Evolutionary conservation across 2,797 vertebrate species (phyloP).

Genomic region (Ispidina picta): DNA sequence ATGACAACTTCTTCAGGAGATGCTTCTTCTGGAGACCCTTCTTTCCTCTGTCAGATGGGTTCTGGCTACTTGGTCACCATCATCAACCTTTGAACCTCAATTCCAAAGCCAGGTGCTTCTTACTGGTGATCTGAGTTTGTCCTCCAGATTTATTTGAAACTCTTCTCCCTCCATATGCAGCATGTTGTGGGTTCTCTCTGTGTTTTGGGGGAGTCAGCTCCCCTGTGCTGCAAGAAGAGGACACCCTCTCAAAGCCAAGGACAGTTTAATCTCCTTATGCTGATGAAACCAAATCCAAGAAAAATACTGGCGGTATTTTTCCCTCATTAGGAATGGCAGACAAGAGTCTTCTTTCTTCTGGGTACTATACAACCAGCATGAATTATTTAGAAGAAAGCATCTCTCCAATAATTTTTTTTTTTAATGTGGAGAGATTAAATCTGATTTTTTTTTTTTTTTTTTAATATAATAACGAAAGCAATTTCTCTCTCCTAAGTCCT

Average conservation of each 20-base stretch:
- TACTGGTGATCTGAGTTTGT: background rate
- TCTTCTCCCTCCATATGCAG: background rate
- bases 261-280: background rate
- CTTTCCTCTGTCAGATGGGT: background rate
- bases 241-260: background rate
- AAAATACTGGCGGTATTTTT: background rate
- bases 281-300: background rate
- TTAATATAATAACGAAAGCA: conserved; percentile 34
- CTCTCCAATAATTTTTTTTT: background rate
- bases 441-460: background rate
- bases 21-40: background rate
- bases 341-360: background rate
- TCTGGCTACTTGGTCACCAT: background rate
- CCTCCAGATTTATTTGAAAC: background rate
- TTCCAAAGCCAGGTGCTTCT: background rate
- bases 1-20: background rate
- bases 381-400: conserved; percentile 60
- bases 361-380: conserved; percentile 54
- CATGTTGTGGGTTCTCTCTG: fast-evolving
- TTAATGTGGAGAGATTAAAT: conserved; percentile 29
- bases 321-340: conserved; percentile 59
- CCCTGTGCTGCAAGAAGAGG: fast-evolving
- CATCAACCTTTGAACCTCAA: background rate
- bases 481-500: conserved; percentile 7
- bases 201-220: background rate